Evolutionary conservation across 2,113 vertebrate species (phyloP), one percentile per base, ranked within the genome.

Genomic region (Orycteropus afer): DNA sequence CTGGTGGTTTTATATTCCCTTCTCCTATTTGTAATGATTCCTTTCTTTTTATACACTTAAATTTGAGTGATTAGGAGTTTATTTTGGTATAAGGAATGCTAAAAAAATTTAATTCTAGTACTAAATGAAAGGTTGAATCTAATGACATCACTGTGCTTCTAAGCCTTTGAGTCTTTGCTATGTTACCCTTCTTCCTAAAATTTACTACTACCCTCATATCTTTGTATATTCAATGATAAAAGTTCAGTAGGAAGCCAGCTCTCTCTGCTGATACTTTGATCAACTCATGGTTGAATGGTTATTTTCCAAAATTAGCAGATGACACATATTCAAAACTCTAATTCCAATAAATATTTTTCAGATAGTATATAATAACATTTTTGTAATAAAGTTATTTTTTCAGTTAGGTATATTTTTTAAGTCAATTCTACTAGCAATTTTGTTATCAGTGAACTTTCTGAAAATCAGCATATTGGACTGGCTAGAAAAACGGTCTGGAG

Each of bases 361-460:
- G 71, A 37, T 83, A 37, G 2, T 23, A 45, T 81, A 77, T 57
- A 67, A 32, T 79, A 47, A 71, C 83, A 40, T 29, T 92, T 97
- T 25, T 78, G 79, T 90, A 79, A 15, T 83, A 61, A 82, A 90
- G 51, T 80, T 22, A 40, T 97, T 88, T 61, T 42, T 89, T 53
- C 6, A 51, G 51, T 82, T 57, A 69, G n/a, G 22, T 89, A 7
- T 55, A 51, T 88, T 86, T 79, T 47, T 91, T 63, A 89, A 80
- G 63, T 89, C 23, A 84, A 79, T n/a, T 17, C 82, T 63, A 89
- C 29, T 13, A 79, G 73, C 27, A 37, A 23, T 85, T 40, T 65
- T 91, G 34, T 0, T 88, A 34, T 80, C 93, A 92, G 8, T 34
- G 14, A 32, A 42, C 0, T 63, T 34, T 22, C 27, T 95, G 96